Evolutionary conservation across 2,888 invertebrate genomes (phyloP).

Genomic region (Tridacna crocea): DNA sequence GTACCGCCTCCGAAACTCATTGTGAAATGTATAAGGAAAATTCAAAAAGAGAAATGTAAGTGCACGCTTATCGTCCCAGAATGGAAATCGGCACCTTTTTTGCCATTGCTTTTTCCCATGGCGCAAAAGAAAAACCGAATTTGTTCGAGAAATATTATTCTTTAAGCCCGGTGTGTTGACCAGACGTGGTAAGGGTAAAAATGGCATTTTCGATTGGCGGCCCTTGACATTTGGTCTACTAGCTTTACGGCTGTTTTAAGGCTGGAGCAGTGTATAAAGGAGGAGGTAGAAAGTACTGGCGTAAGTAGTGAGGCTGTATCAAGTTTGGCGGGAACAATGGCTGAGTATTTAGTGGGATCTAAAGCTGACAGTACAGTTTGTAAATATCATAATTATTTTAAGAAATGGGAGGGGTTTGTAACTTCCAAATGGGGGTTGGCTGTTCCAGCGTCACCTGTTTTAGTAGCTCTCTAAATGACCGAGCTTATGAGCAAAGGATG

Average conservation of each 20-base stretch:
- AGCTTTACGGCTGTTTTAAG: slow-evolving; percentile 8
- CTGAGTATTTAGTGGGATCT: slow-evolving; percentile 22
- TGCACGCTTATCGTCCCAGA: slow-evolving; percentile 15
- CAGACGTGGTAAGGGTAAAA: slow-evolving; percentile 9
- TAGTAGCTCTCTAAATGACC: slow-evolving; percentile 37
- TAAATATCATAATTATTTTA: slow-evolving; percentile 43
- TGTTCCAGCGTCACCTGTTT: slow-evolving; percentile 42
- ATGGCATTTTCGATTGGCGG: slow-evolving; percentile 27
- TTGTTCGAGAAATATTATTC: not conserved
- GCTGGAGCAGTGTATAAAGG: slow-evolving; percentile 10
- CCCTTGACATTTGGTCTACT: slow-evolving; percentile 7
- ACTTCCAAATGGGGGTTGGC: too few relatives aligned
- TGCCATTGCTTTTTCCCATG: slow-evolving; percentile 6
- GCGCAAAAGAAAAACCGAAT: not conserved
- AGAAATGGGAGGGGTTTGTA: too few relatives aligned
- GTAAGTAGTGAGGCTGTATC: not conserved
- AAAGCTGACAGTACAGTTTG: slow-evolving; percentile 34
- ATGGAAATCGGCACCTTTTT: slow-evolving; percentile 12
- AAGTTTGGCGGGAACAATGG: slow-evolving; percentile 27
- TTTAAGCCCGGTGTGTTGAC: too few relatives aligned
- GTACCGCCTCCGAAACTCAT: slow-evolving; percentile 31
- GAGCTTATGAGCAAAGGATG: slow-evolving; percentile 29
- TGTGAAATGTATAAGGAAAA: slow-evolving; percentile 15
- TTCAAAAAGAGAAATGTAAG: not conserved
- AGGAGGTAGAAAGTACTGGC: slow-evolving; percentile 16